phyloP scores from a whole-genome alignment of 2,888 invertebrate species.

The Clunio marinus region DNA sequence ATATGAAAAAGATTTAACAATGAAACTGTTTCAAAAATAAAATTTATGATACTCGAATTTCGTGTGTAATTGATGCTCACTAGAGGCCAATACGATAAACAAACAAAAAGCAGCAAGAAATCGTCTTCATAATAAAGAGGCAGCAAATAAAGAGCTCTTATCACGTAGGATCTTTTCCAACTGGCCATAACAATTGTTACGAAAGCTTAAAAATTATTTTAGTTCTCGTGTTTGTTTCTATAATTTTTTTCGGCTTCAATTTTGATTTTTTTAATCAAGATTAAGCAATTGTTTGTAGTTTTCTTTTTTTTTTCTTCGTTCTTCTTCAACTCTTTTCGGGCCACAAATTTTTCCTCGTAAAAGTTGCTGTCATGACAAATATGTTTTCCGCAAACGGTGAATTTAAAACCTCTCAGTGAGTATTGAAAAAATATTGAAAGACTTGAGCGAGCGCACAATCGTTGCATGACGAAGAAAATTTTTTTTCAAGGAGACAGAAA shows the following conservation, averaged over 20 bases:
- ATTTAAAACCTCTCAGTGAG: background rate
- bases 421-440: background rate
- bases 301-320: background rate
- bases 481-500: too few species aligned
- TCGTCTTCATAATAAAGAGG: constrained; percentile 6
- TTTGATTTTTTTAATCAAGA: constrained; percentile 24
- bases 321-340: background rate
- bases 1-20: background rate
- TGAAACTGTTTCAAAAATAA: constrained; percentile 34
- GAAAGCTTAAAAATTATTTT: background rate
- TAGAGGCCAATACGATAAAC: constrained; percentile 35
- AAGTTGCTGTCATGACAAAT: background rate
- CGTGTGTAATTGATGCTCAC: constrained; percentile 33
- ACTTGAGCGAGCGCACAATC: constrained; percentile 8
- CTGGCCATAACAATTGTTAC: constrained; percentile 34
- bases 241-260: constrained; percentile 25
- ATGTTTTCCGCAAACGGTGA: background rate
- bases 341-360: constrained; percentile 4
- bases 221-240: constrained; percentile 34
- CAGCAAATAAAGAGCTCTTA: constrained; percentile 27
- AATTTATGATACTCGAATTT: constrained; percentile 31
- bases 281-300: constrained; percentile 1
- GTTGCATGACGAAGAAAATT: background rate
- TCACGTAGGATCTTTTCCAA: constrained; percentile 35
- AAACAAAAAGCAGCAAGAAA: constrained; percentile 34